A percentile compares a stretch with the other conserved stretches of the same genome.
These are phyloP conservation scores for Serranus cabrilla DNA, from an alignment of 2,797 vertebrate genomes.

Conservation along the genomic window DNA sequence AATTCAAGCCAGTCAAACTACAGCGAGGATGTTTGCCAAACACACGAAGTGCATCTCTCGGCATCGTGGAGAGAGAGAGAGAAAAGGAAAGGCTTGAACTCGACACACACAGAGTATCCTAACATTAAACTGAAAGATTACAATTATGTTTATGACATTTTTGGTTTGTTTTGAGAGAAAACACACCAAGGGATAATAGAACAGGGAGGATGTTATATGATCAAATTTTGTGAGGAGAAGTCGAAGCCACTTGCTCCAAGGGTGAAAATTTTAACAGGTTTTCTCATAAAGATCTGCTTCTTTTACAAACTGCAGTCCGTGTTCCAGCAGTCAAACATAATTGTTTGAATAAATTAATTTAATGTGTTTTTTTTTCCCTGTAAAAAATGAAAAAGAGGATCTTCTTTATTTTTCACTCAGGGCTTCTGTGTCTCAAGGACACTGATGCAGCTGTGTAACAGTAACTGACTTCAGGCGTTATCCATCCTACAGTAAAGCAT, in stretches of 20 bases:
- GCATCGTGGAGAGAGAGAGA: slow-evolving; percentile 18
- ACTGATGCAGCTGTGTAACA: slow-evolving; percentile 66
- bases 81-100: slow-evolving; percentile 41
- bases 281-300: background rate
- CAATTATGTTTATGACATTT: slow-evolving; percentile 36
- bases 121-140: slow-evolving; percentile 40
- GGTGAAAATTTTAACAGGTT: slow-evolving; percentile 11
- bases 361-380: background rate
- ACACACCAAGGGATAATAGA: slow-evolving; percentile 7
- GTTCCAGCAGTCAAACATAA: background rate
- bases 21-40: slow-evolving; percentile 71
- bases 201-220: slow-evolving; percentile 9
- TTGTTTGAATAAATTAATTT: background rate
- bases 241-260: slow-evolving; percentile 18
- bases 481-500: slow-evolving; percentile 60
- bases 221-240: slow-evolving; percentile 24
- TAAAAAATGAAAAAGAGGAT: background rate
- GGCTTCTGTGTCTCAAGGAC: slow-evolving; percentile 45
- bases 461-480: slow-evolving; percentile 69
- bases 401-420: slow-evolving; percentile 3
- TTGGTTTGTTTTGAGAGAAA: slow-evolving; percentile 51
- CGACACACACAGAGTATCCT: slow-evolving; percentile 40
- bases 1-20: slow-evolving; percentile 79
- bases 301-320: background rate
- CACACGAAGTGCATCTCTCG: slow-evolving; percentile 62